phyloP scores from a whole-genome alignment of 2,888 invertebrate species.

The Leucophenga montana region DNA sequence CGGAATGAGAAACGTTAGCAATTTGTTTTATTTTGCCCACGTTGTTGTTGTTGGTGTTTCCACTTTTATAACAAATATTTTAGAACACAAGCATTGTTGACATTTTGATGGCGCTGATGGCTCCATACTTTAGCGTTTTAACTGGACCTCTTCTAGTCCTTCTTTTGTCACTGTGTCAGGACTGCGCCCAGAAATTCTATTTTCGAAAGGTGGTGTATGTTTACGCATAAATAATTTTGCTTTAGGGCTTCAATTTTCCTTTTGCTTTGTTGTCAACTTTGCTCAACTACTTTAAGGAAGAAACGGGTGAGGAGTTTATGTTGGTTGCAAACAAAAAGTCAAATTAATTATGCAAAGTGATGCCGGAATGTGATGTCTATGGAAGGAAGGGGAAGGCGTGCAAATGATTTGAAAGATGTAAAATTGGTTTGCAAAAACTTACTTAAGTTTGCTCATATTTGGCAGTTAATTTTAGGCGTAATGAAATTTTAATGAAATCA shows the following conservation, averaged over 20 bases:
- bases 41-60: background rate
- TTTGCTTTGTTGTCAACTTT: conserved; percentile 6
- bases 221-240: conserved; percentile 59
- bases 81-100: conserved; percentile 14
- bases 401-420: too few relatives aligned
- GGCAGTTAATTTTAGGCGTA: too few relatives aligned
- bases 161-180: too few relatives aligned
- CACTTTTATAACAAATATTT: conserved; percentile 3
- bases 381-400: too few relatives aligned
- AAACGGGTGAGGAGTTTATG: background rate
- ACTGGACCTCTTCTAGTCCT: too few relatives aligned
- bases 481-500: too few relatives aligned
- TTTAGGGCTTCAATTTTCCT: conserved; percentile 28
- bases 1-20: too few relatives aligned
- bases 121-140: too few relatives aligned
- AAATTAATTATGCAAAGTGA: conserved; percentile 62
- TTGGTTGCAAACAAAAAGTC: conserved; percentile 32
- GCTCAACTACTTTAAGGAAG: background rate
- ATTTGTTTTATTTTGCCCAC: background rate
- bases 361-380: background rate
- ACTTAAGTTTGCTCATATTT: too few relatives aligned
- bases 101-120: conserved; percentile 10
- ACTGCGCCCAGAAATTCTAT: conserved; percentile 8
- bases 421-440: too few relatives aligned
- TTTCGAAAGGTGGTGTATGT: conserved; percentile 41